Evolutionary conservation across 2,113 vertebrate genomes (phyloP).

Genomic region (Hyaena hyaena): DNA sequence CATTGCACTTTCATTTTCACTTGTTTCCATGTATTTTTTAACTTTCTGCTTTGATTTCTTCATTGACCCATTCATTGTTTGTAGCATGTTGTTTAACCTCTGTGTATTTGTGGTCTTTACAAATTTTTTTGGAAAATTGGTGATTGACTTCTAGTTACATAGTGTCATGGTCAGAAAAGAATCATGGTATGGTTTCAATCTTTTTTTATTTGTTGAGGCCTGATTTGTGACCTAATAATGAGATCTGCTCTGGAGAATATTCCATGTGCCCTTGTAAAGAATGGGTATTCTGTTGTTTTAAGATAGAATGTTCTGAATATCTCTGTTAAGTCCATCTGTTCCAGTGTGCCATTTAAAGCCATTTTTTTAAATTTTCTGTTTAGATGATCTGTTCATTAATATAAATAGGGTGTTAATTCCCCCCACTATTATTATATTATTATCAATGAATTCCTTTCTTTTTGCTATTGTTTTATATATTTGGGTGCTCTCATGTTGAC

Average conservation of each 20-base stretch:
- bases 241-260: not conserved
- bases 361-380: not conserved
- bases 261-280: not conserved
- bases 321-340: not conserved
- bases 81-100: not conserved
- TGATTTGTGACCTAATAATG: not conserved
- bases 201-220: not conserved
- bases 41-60: not conserved
- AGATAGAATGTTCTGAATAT: not conserved
- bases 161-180: not conserved
- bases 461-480: too few relatives aligned
- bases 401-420: too few relatives aligned
- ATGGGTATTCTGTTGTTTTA: not conserved
- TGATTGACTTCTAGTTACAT: not conserved
- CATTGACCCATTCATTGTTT: not conserved
- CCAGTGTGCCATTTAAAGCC: not conserved
- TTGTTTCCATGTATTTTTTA: not conserved
- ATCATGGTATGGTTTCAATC: not conserved
- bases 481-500: too few relatives aligned
- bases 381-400: too few relatives aligned
- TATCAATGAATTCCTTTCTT: too few relatives aligned
- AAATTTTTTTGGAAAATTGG: not conserved
- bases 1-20: not conserved
- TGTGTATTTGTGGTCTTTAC: not conserved
- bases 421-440: too few relatives aligned